phyloP scores from a whole-genome alignment of 2,888 invertebrate species.

The Resseliella maxima region DNA sequence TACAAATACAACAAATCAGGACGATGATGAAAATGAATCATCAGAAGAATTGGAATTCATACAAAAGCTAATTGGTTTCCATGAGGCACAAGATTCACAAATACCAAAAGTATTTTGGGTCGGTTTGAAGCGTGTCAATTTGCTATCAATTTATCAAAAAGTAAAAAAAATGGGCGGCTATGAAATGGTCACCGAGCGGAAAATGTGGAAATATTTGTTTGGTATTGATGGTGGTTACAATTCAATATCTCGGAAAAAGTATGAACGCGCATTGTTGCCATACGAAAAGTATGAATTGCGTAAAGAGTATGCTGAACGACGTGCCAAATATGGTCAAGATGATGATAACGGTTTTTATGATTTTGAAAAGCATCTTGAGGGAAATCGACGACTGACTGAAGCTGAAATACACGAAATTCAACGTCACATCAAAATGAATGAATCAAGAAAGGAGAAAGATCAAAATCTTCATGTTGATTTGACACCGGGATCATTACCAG shows the following conservation, averaged over 20 bases:
- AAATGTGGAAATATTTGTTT: constrained; percentile 82
- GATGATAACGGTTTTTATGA: neutral
- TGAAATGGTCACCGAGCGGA: constrained; percentile 77
- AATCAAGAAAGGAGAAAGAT: neutral
- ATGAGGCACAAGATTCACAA: constrained; percentile 75
- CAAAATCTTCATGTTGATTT: neutral
- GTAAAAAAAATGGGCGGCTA: constrained; percentile 83
- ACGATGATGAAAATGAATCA: constrained; percentile 56
- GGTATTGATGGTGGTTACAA: constrained; percentile 69
- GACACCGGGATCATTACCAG: constrained; percentile 58
- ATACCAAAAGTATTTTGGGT: constrained; percentile 60
- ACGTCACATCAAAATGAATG: constrained; percentile 57
- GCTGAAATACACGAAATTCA: constrained; percentile 60
- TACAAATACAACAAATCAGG: constrained; percentile 28
- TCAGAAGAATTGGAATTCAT: constrained; percentile 72
- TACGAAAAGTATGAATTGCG: constrained; percentile 59
- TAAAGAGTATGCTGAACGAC: neutral
- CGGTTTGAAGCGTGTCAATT: constrained; percentile 71
- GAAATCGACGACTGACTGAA: constrained; percentile 59
- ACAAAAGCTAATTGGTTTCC: constrained; percentile 73
- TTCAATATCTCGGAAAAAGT: constrained; percentile 60
- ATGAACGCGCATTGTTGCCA: constrained; percentile 60
- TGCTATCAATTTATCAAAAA: constrained; percentile 78
- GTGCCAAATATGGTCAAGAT: neutral
- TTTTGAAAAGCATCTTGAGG: neutral